Evolutionary conservation across 2,797 vertebrate species (phyloP).

Genomic region (Adelosebastes latens): DNA sequence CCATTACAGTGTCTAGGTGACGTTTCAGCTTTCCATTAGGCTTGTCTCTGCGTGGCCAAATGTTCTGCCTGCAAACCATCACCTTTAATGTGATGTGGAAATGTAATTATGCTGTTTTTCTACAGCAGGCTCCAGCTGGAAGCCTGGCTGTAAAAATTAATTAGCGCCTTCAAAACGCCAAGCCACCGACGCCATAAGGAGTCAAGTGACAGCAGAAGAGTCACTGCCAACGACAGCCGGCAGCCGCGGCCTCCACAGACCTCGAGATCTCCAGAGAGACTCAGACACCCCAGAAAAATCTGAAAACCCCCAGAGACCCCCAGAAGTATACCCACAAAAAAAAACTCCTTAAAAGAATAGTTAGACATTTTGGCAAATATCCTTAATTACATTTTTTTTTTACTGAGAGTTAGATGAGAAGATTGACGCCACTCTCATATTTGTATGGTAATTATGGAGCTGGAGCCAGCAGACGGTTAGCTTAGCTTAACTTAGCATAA

Average conservation of each 20-base stretch:
- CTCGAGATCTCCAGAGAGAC: conserved; percentile 22
- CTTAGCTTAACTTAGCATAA: background rate
- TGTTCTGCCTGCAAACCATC: conserved; percentile 54
- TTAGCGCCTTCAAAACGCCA: conserved; percentile 57
- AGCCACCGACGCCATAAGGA: conserved; percentile 31
- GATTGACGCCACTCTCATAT: background rate
- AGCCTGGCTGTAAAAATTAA: conserved; percentile 57
- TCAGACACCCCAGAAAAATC: background rate
- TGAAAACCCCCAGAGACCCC: background rate
- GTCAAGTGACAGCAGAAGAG: conserved; percentile 36
- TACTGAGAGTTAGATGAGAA: background rate
- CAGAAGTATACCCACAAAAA: background rate
- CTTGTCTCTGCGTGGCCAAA: conserved; percentile 22
- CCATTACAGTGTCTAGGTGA: background rate
- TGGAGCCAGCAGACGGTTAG: background rate
- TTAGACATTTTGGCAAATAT: background rate
- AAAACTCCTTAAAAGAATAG: background rate
- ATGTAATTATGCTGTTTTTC: conserved; percentile 56
- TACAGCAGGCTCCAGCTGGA: conserved; percentile 64
- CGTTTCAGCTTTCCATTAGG: conserved; percentile 16
- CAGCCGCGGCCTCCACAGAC: conserved; percentile 8
- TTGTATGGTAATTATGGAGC: background rate
- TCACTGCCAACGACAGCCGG: conserved; percentile 52
- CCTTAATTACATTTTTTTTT: background rate
- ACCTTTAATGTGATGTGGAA: conserved; percentile 55